Base-by-base conservation (phyloP, 2,888 invertebrate genomes). In the Melanchra persicariae region DNA sequence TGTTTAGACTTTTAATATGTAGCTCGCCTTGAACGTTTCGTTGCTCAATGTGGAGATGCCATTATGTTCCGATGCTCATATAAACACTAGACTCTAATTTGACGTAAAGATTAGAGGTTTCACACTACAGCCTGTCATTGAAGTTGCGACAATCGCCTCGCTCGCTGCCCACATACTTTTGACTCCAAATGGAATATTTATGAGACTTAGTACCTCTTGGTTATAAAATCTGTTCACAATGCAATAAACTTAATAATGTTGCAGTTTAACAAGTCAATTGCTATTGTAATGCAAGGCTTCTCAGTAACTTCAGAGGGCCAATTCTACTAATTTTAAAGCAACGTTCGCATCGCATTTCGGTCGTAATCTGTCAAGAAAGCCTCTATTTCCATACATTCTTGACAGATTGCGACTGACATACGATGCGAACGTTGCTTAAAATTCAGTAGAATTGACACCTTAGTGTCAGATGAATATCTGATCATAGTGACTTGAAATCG, bases 1-100 rank as follows among this genome's bases (percentile, higher is more conserved):
- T 92, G 89, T 93, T 93, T 91, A 92, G 89, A 89, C 89, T 91
- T 91, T 91, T 92, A 91, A 91, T 92, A 93, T 90, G 91, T 88
- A 83, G 93, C 88, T 95, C 87, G 90, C 95, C 95, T 95, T 95
- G 94, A 90, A 89, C 88, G 81, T 79, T 85, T 82, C 57, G 83
- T 94, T 94, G 89, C 93, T 90, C 91, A 93, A 94, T 91, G 89
- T 88, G 88, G 88, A 92, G 92, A 92, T 91, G 91, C 83, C 89
- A 93, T 91, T 92, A 91, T 88, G 88, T 87, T 84, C 81, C 86
- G 88, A 87, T 85, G 87, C 77, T 87, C 86, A 82, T 87, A 88
- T 86, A 91, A 88, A 90, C 88, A 87, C 88, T 87, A 89, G 88
- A 88, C 87, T 87, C 87, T 89, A 89, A 91, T 92, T 92, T 88